A percentile compares a stretch with the other conserved stretches of the same genome.
These are phyloP conservation scores for Laothoe populi DNA, from an alignment of 2,888 invertebrate species.

Conservation along the genomic window DNA sequence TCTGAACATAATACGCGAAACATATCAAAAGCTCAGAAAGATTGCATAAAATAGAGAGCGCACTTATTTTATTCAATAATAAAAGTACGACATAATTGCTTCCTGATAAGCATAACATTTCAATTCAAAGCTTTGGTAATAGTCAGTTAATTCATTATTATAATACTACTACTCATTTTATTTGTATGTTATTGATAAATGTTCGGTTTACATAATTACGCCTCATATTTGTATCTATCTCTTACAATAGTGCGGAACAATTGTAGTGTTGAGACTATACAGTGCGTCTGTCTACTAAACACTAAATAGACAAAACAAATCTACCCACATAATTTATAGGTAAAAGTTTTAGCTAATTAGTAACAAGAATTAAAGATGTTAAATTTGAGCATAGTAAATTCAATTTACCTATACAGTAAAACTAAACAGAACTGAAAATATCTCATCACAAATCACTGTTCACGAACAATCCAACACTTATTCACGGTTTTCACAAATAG, in stretches of 20 bases:
- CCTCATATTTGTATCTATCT: not conserved
- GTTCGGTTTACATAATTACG: not conserved
- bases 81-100: not conserved
- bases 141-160: too few relatives aligned
- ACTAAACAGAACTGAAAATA: conserved; percentile 74
- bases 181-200: not conserved
- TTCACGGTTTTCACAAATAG: not conserved
- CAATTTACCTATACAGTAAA: conserved; percentile 67
- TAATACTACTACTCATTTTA: not conserved
- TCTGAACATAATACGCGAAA: not conserved
- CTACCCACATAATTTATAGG: not conserved
- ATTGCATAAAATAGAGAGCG: not conserved
- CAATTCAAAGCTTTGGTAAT: not conserved
- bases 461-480: conserved; percentile 33
- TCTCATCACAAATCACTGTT: conserved; percentile 56
- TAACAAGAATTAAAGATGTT: not conserved
- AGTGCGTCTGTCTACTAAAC: not conserved
- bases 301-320: conserved; percentile 2
- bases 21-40: not conserved
- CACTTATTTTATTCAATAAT: not conserved
- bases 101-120: not conserved
- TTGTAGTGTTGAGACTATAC: not conserved
- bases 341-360: too few relatives aligned
- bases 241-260: not conserved
- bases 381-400: not conserved